Percentiles rank a stretch among this genome's conserved stretches.
Evolutionary conservation across 2,113 vertebrate species (phyloP).

Genomic region (Tragelaphus buxtoni): DNA sequence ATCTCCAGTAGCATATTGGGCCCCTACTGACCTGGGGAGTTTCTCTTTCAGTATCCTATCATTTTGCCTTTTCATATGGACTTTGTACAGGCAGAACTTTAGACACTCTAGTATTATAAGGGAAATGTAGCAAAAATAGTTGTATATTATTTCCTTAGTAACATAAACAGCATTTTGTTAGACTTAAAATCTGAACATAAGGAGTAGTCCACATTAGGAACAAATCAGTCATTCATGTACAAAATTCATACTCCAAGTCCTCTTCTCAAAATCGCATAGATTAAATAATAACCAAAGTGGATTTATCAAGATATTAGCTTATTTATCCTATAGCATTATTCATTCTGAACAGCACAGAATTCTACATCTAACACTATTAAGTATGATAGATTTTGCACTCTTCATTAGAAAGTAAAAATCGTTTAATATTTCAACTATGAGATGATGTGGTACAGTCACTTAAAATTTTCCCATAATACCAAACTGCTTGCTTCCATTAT

Average conservation of each 20-base stretch:
- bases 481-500: neutral
- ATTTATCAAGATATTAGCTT: neutral
- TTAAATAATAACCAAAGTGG: neutral
- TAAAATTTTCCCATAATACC: neutral
- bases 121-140: neutral
- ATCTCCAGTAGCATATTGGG: too few relatives aligned
- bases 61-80: too few relatives aligned
- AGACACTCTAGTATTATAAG: neutral
- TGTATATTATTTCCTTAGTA: neutral
- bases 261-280: neutral
- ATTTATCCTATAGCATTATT: neutral
- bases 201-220: neutral
- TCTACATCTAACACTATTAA: neutral
- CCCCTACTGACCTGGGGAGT: too few relatives aligned
- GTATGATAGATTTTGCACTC: neutral
- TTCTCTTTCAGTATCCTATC: too few relatives aligned
- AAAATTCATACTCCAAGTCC: neutral
- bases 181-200: neutral
- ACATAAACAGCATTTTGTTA: neutral
- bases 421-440: neutral
- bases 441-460: neutral
- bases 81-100: neutral
- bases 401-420: neutral
- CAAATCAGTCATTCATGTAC: neutral
- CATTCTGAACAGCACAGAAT: neutral